A percentile compares a stretch with the other conserved stretches of the same genome.
These are phyloP conservation scores for Cephus pulcher DNA, from an alignment of 2,888 invertebrate genomes.

Conservation along the genomic window DNA sequence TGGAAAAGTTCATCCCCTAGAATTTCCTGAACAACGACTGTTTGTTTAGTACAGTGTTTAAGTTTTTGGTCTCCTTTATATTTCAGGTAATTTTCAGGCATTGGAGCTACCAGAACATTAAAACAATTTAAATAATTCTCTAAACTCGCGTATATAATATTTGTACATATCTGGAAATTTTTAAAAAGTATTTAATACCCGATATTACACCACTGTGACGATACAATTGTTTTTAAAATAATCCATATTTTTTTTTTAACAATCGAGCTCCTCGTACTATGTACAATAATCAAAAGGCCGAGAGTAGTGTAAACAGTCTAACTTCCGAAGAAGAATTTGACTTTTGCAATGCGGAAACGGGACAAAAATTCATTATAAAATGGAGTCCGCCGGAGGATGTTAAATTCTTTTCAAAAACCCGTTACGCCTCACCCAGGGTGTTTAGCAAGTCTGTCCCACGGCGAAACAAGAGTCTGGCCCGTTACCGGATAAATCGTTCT, in stretches of 20 bases:
- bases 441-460: constrained; percentile 46
- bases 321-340: constrained; percentile 39
- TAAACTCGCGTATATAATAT: neutral
- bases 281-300: constrained; percentile 33
- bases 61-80: neutral
- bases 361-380: constrained; percentile 37
- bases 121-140: neutral
- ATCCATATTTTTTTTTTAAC: neutral
- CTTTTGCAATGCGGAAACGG: constrained; percentile 33
- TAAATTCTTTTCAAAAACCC: constrained; percentile 37
- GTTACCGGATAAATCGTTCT: constrained; percentile 49
- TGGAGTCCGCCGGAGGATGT: constrained; percentile 44
- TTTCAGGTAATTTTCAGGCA: neutral
- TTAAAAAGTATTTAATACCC: neutral
- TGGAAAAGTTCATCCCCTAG: neutral
- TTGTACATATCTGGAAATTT: neutral
- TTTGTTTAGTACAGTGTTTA: neutral
- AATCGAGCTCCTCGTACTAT: constrained; percentile 15
- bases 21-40: neutral
- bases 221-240: neutral
- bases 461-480: constrained; percentile 37
- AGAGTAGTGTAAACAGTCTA: constrained; percentile 29
- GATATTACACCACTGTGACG: neutral
- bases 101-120: neutral
- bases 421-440: constrained; percentile 40